phyloP scores from a whole-genome alignment of 2,888 invertebrate genomes.

The Nysson spinosus region DNA sequence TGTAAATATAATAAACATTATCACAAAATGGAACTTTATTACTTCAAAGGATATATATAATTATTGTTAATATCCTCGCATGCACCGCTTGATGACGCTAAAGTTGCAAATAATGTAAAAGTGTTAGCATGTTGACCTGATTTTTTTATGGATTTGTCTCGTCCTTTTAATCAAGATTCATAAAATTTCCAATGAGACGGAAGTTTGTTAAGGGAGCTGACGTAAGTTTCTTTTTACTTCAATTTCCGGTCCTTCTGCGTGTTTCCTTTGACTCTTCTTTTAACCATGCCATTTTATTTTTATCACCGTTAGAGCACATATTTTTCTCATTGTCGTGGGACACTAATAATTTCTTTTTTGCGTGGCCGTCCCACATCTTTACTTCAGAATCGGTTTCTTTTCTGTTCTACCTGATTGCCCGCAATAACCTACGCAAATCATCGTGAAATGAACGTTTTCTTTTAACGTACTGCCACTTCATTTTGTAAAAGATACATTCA shows the following conservation, averaged over 20 bases:
- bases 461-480: too few species aligned
- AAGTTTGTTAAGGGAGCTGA: not conserved
- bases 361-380: not conserved
- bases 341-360: not conserved
- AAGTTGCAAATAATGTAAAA: not conserved
- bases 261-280: constrained; percentile 1
- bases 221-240: not conserved
- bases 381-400: not conserved
- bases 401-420: too few species aligned
- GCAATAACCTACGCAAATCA: too few species aligned
- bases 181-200: constrained; percentile 14
- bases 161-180: not conserved
- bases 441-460: too few species aligned
- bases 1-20: too few species aligned
- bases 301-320: not conserved
- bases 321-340: not conserved
- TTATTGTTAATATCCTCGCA: too few species aligned
- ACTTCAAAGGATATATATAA: too few species aligned
- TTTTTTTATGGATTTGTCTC: constrained; percentile 4
- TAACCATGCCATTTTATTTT: not conserved
- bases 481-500: too few species aligned
- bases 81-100: too few species aligned
- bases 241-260: constrained; percentile 7
- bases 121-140: not conserved
- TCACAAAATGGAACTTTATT: too few species aligned